A percentile compares a stretch with the other conserved stretches of the same genome.
Conservation (phyloP, 1,140 invertebrate genomes). For the Leptopilina clavipes region DNA sequence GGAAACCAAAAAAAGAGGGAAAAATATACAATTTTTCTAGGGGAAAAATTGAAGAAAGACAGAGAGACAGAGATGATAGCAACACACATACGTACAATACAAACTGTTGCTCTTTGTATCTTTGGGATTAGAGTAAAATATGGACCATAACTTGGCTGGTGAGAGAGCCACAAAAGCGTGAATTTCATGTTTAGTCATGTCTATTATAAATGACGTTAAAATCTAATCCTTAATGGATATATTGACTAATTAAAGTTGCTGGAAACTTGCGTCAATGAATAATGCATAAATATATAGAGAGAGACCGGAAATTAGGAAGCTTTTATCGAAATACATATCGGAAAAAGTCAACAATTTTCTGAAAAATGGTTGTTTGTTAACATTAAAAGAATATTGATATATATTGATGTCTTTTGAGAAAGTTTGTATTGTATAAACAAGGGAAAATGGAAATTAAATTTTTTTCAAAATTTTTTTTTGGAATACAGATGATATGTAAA, state of each 20-base stretch:
- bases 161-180: background rate
- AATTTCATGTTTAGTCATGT: background rate
- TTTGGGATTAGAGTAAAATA: constrained; percentile 3
- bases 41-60: too few species aligned
- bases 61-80: too few species aligned
- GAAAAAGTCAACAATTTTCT: background rate
- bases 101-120: background rate
- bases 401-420: too few species aligned
- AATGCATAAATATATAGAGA: background rate
- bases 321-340: background rate
- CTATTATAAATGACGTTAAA: constrained; percentile 17
- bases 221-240: constrained; percentile 6
- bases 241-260: constrained; percentile 14
- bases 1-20: too few species aligned
- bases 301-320: background rate
- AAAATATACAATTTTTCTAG: too few species aligned
- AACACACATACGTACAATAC: too few species aligned
- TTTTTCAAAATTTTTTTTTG: too few species aligned
- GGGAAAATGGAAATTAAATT: too few species aligned
- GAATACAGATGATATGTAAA: too few species aligned
- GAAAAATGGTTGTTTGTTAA: too few species aligned
- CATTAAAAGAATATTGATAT: too few species aligned
- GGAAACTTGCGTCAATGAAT: background rate
- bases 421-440: too few species aligned
- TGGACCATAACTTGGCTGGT: background rate